Evolutionary conservation across 2,888 invertebrate genomes (phyloP).

Genomic region (Xestia rhomboidea): DNA sequence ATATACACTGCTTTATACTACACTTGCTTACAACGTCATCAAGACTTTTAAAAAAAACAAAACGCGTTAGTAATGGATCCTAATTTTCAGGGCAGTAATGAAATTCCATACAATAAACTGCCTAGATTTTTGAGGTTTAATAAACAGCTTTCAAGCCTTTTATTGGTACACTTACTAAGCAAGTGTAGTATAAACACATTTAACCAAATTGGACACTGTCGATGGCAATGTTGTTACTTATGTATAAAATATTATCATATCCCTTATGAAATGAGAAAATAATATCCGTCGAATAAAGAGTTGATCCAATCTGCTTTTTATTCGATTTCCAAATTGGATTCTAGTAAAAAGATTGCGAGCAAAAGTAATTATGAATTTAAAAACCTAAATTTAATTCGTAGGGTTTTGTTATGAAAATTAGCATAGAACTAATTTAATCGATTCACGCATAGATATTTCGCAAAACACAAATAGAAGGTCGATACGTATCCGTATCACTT

Average conservation of each 20-base stretch:
- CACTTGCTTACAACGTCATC: too few relatives aligned
- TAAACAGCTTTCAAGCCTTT: too few relatives aligned
- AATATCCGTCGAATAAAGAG: slow-evolving; percentile 13
- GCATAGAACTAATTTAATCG: slow-evolving; percentile 20
- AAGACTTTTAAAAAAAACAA: too few relatives aligned
- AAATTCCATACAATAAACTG: too few relatives aligned
- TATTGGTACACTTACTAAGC: too few relatives aligned
- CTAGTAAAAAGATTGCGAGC: slow-evolving; percentile 17
- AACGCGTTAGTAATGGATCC: too few relatives aligned
- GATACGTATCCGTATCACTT: slow-evolving; percentile 26
- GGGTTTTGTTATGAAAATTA: slow-evolving; percentile 21
- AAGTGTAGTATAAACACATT: too few relatives aligned
- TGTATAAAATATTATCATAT: slow-evolving; percentile 24
- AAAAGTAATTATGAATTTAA: slow-evolving; percentile 26
- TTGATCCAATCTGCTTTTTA: slow-evolving; percentile 5
- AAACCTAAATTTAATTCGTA: slow-evolving; percentile 17
- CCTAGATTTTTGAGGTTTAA: too few relatives aligned
- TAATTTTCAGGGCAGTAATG: too few relatives aligned
- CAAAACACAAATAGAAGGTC: slow-evolving; percentile 21
- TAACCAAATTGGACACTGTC: slow-evolving; percentile 39
- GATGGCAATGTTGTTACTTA: slow-evolving; percentile 28
- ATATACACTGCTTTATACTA: too few relatives aligned
- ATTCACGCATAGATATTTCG: slow-evolving; percentile 19
- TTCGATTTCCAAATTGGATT: slow-evolving; percentile 27
- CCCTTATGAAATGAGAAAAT: slow-evolving; percentile 20